These are phyloP conservation scores for Percina caprodes DNA, from an alignment of 2,113 vertebrate species.

Conservation along the genomic window DNA sequence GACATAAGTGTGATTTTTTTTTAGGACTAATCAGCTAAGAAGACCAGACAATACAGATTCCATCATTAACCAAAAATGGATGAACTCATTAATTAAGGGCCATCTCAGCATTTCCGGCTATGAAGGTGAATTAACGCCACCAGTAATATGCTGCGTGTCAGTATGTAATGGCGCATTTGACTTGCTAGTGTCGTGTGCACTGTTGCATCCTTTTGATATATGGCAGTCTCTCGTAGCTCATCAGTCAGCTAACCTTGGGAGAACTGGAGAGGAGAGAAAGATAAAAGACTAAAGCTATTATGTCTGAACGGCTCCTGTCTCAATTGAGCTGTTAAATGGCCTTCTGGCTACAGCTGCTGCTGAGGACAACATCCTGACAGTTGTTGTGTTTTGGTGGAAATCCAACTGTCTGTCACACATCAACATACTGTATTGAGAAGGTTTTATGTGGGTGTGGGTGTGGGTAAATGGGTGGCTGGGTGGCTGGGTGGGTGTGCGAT, in stretches of 20 bases:
- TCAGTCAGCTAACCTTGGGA: constrained; percentile 76
- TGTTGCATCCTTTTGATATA: constrained; percentile 73
- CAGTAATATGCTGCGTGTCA: constrained; percentile 65
- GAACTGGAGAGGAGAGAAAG: constrained; percentile 54
- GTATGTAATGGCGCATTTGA: constrained; percentile 65
- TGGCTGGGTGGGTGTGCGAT: not conserved
- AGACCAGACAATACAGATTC: not conserved
- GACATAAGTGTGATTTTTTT: constrained; percentile 1
- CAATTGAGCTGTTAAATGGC: constrained; percentile 68
- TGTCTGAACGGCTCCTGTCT: constrained; percentile 71
- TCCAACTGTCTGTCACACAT: constrained; percentile 52
- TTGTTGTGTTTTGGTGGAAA: constrained; percentile 54
- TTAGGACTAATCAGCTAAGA: not conserved
- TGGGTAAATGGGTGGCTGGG: not conserved
- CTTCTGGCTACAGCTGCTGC: constrained; percentile 52
- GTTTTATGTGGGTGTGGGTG: not conserved
- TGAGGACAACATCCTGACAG: constrained; percentile 41
- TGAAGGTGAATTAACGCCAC: constrained; percentile 67
- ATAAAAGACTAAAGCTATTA: constrained; percentile 72
- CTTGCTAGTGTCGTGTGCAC: constrained; percentile 51
- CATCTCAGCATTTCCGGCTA: constrained; percentile 14
- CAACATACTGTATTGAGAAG: constrained; percentile 8
- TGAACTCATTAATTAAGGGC: constrained; percentile 46
- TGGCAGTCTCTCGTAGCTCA: constrained; percentile 59
- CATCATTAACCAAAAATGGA: constrained; percentile 9